Conservation (phyloP, 2,888 invertebrate species). For the Rotaria magnacalcarata region DNA sequence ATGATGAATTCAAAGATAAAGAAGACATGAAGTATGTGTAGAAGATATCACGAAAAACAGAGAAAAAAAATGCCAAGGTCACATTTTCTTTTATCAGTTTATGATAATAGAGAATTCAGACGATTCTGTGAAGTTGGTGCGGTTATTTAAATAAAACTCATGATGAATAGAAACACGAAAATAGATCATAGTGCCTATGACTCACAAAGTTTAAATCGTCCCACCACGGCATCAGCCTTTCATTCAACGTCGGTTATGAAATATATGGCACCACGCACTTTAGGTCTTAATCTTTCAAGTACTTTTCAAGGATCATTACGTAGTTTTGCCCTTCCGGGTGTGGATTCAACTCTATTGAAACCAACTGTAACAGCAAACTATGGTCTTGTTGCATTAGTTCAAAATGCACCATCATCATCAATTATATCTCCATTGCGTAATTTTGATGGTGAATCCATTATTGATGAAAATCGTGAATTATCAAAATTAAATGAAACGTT, state of each 20-base stretch:
- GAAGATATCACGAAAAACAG: not conserved
- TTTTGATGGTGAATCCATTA: not conserved
- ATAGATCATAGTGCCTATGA: not conserved
- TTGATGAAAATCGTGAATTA: conserved; percentile 3
- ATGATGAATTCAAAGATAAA: not conserved
- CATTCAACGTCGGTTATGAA: not conserved
- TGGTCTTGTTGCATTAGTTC: not conserved
- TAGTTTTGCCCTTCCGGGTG: not conserved
- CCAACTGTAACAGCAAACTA: not conserved
- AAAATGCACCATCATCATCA: not conserved
- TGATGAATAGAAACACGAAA: not conserved
- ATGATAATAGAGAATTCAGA: not conserved
- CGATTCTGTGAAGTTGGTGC: not conserved
- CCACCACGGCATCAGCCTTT: not conserved
- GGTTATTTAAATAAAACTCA: not conserved
- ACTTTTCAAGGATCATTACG: not conserved
- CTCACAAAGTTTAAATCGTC: not conserved
- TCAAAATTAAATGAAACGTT: not conserved
- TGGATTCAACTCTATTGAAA: not conserved
- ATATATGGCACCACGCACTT: not conserved
- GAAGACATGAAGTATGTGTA: not conserved
- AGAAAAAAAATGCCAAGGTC: not conserved
- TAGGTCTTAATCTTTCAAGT: not conserved
- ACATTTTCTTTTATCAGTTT: not conserved
- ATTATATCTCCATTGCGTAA: too few relatives aligned